Conservation (phyloP, 2,797 vertebrate genomes). For the Argentina silus region DNA sequence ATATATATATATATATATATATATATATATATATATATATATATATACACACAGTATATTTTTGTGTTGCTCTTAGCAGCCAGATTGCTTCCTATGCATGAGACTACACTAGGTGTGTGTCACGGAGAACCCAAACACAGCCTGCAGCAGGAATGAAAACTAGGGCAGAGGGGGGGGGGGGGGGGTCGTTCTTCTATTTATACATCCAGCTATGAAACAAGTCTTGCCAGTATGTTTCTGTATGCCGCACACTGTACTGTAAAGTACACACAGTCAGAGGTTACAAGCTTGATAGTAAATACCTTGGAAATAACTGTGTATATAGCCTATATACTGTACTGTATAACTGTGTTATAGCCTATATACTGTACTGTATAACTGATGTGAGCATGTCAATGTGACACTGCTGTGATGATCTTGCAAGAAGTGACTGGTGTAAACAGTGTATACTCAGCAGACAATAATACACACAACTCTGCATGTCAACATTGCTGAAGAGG, state of each 20-base stretch:
- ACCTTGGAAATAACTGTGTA: too few species aligned
- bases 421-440: too few species aligned
- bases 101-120: background rate
- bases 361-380: too few species aligned
- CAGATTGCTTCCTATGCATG: background rate
- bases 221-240: conserved; percentile 67
- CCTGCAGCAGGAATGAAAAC: conserved; percentile 72
- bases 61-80: conserved; percentile 38
- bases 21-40: too few species aligned
- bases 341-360: too few species aligned
- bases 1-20: too few species aligned
- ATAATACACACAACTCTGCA: too few species aligned
- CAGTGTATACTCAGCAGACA: too few species aligned
- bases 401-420: too few species aligned
- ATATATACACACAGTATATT: background rate
- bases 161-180: conserved; percentile 75
- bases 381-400: too few species aligned
- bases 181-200: conserved; percentile 89
- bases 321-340: too few species aligned
- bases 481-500: too few species aligned
- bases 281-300: conserved; percentile 53
- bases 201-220: conserved; percentile 75
- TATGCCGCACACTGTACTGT: conserved; percentile 66
- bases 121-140: conserved; percentile 16
- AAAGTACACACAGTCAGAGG: conserved; percentile 39